Base-by-base conservation (phyloP, 2,797 vertebrate species). In the Poecile montanus region DNA sequence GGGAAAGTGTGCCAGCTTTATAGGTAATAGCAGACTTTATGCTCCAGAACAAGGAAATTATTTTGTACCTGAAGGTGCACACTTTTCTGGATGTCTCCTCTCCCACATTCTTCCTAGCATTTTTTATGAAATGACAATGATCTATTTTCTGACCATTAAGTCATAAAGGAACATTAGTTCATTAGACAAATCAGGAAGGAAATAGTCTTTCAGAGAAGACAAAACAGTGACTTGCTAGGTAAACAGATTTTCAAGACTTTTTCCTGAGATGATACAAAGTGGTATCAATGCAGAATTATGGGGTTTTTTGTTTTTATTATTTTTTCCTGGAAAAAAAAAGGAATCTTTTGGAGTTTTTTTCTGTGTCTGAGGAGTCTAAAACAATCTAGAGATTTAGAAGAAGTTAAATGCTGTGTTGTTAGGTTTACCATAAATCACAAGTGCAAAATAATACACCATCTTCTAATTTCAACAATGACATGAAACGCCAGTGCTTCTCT, bases 341-440 rank as follows among this genome's bases (percentile, higher is more conserved):
- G 3, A 63, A 62, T 75, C 18, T 91, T 34, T 34, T 68, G 19
- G 16, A 7, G 19, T 54, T 66, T 67, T 54, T 27, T 66, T 72
- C 27, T 85, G 20, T 67, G 50, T 93, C 70, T 90, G 27, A 89
- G 47, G 60, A 92, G 32, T 29, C 40, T 60, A 62, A n/a, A 94
- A 40, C 12, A 17, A 54, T 50, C 47, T 50, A 48, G 58, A 88
- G 48, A 72, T 53, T 89, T 56, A 70, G 44, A 61, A 53, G 3
- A 30, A 79, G 40, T 68, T 76, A 80, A 92, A 78, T 53, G 6
- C 9, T 56, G 53, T 70, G 27, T 83, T 95, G 20, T 65, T 82
- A 70, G 40, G 20, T 89, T 92, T 91, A 63, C 90, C 40, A 83
- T 63, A 93, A 93, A 58, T 44, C 44, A 63, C 56, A 74, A 90